A percentile compares a stretch with the other conserved stretches of the same genome.
These are phyloP conservation scores for Rhinella marina DNA, from an alignment of 2,797 vertebrate species.

Conservation along the genomic window DNA sequence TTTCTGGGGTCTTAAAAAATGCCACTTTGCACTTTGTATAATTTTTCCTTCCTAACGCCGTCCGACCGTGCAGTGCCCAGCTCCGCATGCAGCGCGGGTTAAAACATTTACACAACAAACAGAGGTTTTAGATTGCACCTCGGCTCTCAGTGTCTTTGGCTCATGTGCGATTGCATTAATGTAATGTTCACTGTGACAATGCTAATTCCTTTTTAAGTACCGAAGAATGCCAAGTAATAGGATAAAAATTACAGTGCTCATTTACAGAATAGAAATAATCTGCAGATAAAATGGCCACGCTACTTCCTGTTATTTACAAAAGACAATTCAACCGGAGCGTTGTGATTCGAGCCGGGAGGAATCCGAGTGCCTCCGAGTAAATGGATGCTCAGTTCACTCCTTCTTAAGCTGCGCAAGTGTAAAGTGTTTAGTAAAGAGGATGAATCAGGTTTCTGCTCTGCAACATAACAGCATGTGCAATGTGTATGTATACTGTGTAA, in stretches of 20 bases:
- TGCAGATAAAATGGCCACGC: constrained; percentile 39
- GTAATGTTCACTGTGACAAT: constrained; percentile 54
- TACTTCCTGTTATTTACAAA: constrained; percentile 45
- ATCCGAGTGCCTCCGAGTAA: neutral
- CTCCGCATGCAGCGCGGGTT: neutral
- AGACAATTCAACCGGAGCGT: constrained; percentile 18
- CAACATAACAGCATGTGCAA: neutral
- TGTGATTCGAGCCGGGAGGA: constrained; percentile 16
- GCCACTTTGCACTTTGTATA: neutral
- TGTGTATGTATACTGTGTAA: no score
- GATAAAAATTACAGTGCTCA: constrained; percentile 51
- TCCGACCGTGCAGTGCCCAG: neutral
- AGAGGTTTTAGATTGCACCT: constrained; percentile 38
- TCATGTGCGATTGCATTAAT: constrained; percentile 43
- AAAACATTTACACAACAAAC: constrained; percentile 26
- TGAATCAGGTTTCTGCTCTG: neutral
- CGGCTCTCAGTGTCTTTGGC: constrained; percentile 14
- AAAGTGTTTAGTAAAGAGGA: neutral
- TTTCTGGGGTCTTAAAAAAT: neutral
- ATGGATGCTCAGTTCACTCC: constrained; percentile 31
- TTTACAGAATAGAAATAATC: constrained; percentile 50
- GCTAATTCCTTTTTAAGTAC: constrained; percentile 43
- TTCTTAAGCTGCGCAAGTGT: neutral
- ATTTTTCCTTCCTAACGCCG: neutral
- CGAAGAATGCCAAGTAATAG: constrained; percentile 49